Base-by-base conservation (phyloP, 2,797 vertebrate species). In the Hippocampus kuda region DNA sequence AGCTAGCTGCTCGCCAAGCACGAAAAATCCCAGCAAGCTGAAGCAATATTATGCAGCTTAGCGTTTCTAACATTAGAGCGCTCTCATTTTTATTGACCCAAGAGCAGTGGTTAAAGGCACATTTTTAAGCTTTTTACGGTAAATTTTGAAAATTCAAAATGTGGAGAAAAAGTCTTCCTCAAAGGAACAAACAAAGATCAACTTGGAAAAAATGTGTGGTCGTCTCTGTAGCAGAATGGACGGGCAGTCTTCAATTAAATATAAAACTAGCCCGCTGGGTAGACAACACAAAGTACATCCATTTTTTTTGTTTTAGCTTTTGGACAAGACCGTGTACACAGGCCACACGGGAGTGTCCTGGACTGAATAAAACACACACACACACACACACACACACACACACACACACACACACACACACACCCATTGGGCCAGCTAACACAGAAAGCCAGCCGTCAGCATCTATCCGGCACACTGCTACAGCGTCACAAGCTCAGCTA, bases 391-490 rank as follows among this genome's bases (percentile, higher is more conserved):
- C 67, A 68, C 74, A 66, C 74, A 70, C 74, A 65, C 78, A 71
- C 74, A 73, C 70, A 68, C 68, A 70, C 73, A 48, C 56, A 67
- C 38, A n/a, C 51, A 59, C 10, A 53, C 38, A 34, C 71, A 68
- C 69, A 68, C 73, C 68, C 66, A 59, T 46, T 48, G 65, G 54
- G 73, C 73, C 76, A 85, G 85, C 85, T 82, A 81, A 81, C 75
- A 80, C 76, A 85, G 84, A 89, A 91, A 89, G 70, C 81, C 74
- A 86, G 83, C 83, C 86, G 88, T 92, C 91, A 92, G 91, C 90
- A 88, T 89, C 86, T 89, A 83, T 81, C 76, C 71, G 42, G 68
- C 72, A 71, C 82, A 72, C 77, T 67, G 79, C 80, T 72, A 84
- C 82, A 76, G 79, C 79, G 85, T 85, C 82, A 87, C 79, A 69